Percentiles rank a stretch among this genome's conserved stretches.
phyloP scores from a whole-genome alignment of 2,888 invertebrate species.

The Arge pagana region DNA sequence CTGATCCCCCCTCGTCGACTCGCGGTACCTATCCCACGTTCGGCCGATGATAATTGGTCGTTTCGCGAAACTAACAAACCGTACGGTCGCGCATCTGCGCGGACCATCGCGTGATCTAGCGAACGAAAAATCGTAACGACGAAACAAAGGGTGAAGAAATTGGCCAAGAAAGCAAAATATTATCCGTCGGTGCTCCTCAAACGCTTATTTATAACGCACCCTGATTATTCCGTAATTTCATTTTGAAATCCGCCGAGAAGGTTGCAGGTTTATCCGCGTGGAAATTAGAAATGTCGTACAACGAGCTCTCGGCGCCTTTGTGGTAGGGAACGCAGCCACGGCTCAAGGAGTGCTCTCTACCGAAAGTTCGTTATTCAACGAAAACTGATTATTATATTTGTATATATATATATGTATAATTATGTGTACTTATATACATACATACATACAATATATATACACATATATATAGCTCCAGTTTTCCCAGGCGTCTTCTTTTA shows the following conservation, averaged over 20 bases:
- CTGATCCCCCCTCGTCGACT: neutral
- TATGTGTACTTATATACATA: no score
- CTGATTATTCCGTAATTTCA: slow-evolving; percentile 21
- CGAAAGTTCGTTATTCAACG: slow-evolving; percentile 44
- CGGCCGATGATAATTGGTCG: slow-evolving; percentile 24
- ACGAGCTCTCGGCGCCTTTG: slow-evolving; percentile 38
- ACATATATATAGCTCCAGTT: no score
- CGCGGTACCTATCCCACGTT: slow-evolving; percentile 32
- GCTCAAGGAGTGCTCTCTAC: slow-evolving; percentile 36
- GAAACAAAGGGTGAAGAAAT: slow-evolving; percentile 31
- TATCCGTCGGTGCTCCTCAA: no score
- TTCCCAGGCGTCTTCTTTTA: no score
- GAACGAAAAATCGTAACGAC: no score
- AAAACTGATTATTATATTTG: slow-evolving; percentile 38
- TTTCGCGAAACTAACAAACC: no score
- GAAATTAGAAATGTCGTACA: slow-evolving; percentile 47
- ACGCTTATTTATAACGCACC: slow-evolving; percentile 17
- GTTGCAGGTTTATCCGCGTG: slow-evolving; percentile 50
- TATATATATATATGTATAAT: no score
- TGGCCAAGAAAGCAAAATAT: slow-evolving; percentile 25
- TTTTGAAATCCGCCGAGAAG: slow-evolving; percentile 29
- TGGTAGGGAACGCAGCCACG: slow-evolving; percentile 19
- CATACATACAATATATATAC: no score
- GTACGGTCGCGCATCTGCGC: no score
- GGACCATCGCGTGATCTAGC: no score